A percentile compares a stretch with the other conserved stretches of the same genome.
These are phyloP conservation scores for Hipparchia semele DNA, from an alignment of 2,888 invertebrate species.

Conservation along the genomic window DNA sequence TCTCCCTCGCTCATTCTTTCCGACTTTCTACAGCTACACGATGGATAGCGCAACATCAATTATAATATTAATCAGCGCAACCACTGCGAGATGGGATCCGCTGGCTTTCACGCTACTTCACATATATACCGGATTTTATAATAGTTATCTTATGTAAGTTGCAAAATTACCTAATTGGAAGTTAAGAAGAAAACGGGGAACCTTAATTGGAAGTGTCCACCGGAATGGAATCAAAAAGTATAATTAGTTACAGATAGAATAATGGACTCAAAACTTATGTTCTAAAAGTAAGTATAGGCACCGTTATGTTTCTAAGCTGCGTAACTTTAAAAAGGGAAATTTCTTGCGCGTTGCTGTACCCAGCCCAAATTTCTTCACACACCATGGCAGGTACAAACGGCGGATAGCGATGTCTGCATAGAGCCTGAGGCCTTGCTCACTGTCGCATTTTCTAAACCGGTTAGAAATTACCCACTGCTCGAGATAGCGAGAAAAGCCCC, in stretches of 20 bases:
- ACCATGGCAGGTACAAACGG: conserved; percentile 21
- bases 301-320: background rate
- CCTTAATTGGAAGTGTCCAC: no score
- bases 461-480: conserved; percentile 82
- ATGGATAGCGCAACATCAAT: conserved; percentile 78
- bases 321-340: background rate
- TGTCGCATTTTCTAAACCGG: conserved; percentile 80
- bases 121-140: conserved; percentile 24
- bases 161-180: background rate
- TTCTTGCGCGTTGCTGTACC: background rate
- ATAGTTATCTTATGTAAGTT: conserved; percentile 21
- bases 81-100: conserved; percentile 71
- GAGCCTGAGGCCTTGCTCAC: conserved; percentile 52
- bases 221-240: no score
- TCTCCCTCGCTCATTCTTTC: conserved; percentile 66
- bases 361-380: conserved; percentile 12
- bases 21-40: conserved; percentile 82
- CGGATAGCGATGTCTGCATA: conserved; percentile 32
- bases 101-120: conserved; percentile 64
- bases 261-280: no score
- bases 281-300: background rate
- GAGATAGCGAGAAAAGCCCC: conserved; percentile 80
- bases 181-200: no score
- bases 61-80: conserved; percentile 82
- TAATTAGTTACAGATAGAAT: no score